phyloP scores from a whole-genome alignment of 2,113 vertebrate species.

The Oncorhynchus gorbuscha region DNA sequence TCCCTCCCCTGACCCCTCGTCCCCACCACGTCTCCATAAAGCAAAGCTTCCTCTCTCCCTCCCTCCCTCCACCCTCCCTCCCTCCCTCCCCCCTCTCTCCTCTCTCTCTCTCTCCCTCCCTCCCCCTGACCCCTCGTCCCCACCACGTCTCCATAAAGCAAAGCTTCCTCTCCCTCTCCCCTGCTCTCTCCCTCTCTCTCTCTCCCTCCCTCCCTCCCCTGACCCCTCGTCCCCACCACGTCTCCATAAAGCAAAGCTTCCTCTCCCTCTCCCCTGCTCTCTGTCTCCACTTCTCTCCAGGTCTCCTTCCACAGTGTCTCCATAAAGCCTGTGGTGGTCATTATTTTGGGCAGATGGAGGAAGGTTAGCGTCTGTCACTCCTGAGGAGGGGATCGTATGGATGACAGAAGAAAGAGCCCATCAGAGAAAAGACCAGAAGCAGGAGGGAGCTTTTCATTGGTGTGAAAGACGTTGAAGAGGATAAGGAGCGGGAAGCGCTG shows the following conservation, averaged over 20 bases:
- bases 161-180: no score
- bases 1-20: no score
- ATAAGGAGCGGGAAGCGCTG: slow-evolving; percentile 87
- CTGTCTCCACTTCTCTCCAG: not conserved
- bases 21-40: no score
- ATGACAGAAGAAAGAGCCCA: slow-evolving; percentile 78
- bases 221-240: no score
- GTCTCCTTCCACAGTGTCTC: slow-evolving; percentile 74
- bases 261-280: not conserved
- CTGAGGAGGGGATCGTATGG: slow-evolving; percentile 85
- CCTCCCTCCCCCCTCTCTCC: no score
- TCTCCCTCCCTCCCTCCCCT: no score
- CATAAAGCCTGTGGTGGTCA: slow-evolving; percentile 95
- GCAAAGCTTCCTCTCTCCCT: no score
- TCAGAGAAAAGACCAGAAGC: slow-evolving; percentile 92
- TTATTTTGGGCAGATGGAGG: slow-evolving; percentile 97
- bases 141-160: no score
- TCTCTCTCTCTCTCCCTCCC: no score
- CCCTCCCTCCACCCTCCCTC: no score
- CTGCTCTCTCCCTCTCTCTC: slow-evolving; percentile 50
- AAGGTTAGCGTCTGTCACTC: slow-evolving; percentile 87
- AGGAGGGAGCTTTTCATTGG: slow-evolving; percentile 94
- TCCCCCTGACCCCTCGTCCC: no score
- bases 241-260: no score
- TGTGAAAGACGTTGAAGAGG: slow-evolving; percentile 97